Evolutionary conservation across 2,113 vertebrate species (phyloP).

Genomic region (Perccottus glenii): DNA sequence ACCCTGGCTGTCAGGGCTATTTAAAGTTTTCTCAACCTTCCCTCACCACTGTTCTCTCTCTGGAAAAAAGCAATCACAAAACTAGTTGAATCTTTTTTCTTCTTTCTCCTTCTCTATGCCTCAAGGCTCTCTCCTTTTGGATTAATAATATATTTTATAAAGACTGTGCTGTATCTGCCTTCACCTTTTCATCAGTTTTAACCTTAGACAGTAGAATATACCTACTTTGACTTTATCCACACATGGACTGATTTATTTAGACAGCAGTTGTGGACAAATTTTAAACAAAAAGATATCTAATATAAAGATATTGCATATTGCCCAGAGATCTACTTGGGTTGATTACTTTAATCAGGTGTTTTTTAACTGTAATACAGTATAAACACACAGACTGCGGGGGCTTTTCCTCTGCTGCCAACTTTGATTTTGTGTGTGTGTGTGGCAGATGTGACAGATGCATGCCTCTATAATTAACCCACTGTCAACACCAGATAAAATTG

Average conservation of each 20-base stretch:
- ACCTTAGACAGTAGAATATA: slow-evolving; percentile 4
- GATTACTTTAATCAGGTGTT: slow-evolving; percentile 36
- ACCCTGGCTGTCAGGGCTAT: slow-evolving; percentile 72
- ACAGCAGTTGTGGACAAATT: too few relatives aligned
- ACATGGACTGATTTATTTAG: too few relatives aligned
- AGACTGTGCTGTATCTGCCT: slow-evolving; percentile 37
- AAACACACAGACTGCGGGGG: slow-evolving; percentile 18
- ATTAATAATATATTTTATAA: slow-evolving; percentile 59
- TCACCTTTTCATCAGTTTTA: slow-evolving; percentile 7
- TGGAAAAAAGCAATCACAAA: slow-evolving; percentile 55
- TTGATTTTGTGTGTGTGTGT: slow-evolving; percentile 9
- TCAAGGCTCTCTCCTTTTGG: slow-evolving; percentile 30
- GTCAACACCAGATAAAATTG: slow-evolving; percentile 46
- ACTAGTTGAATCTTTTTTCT: slow-evolving; percentile 47
- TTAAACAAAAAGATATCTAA: too few relatives aligned
- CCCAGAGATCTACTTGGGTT: neutral
- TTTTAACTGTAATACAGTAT: slow-evolving; percentile 34
- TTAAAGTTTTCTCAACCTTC: slow-evolving; percentile 73
- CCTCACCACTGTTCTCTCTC: slow-evolving; percentile 62
- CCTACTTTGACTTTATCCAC: neutral
- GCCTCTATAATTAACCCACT: slow-evolving; percentile 51
- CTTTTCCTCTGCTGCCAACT: neutral
- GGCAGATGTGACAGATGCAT: slow-evolving; percentile 19
- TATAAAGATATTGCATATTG: too few relatives aligned
- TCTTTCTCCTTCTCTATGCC: slow-evolving; percentile 23